phyloP scores from a whole-genome alignment of 2,113 vertebrate genomes.

The Ammodytes dubius region DNA sequence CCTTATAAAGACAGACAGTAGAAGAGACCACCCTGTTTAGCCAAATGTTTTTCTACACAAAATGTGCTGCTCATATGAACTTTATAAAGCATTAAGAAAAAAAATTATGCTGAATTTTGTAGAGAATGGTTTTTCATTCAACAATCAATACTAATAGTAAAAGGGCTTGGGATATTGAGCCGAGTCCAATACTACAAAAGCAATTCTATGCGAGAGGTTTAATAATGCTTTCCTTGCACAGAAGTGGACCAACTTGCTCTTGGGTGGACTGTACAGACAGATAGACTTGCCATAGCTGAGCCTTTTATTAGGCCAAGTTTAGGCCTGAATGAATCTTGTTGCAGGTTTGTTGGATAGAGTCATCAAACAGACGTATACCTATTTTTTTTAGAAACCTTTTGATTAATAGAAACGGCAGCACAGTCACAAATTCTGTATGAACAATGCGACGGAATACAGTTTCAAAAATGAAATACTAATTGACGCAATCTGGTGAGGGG shows the following conservation, averaged over 20 bases:
- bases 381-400: not conserved
- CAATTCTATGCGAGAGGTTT: constrained; percentile 9
- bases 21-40: not conserved
- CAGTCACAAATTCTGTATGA: not conserved
- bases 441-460: not conserved
- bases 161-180: constrained; percentile 11
- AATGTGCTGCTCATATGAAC: not conserved
- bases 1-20: not conserved
- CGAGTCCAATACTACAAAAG: constrained; percentile 8
- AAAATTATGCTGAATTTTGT: not conserved
- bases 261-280: not conserved
- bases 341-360: not conserved
- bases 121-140: not conserved
- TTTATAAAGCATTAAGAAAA: not conserved
- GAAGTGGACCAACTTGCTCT: constrained; percentile 3
- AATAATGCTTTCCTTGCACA: constrained; percentile 28
- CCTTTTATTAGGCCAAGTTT: constrained; percentile 46
- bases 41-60: not conserved
- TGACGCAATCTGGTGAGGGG: not conserved
- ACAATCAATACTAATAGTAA: constrained; percentile 3
- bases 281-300: constrained; percentile 41
- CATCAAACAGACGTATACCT: not conserved
- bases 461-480: not conserved
- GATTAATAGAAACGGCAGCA: not conserved
- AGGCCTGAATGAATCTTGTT: constrained; percentile 25